These are phyloP conservation scores for Poeciliopsis gracilis DNA, from an alignment of 2,797 vertebrate species.

Conservation along the genomic window DNA sequence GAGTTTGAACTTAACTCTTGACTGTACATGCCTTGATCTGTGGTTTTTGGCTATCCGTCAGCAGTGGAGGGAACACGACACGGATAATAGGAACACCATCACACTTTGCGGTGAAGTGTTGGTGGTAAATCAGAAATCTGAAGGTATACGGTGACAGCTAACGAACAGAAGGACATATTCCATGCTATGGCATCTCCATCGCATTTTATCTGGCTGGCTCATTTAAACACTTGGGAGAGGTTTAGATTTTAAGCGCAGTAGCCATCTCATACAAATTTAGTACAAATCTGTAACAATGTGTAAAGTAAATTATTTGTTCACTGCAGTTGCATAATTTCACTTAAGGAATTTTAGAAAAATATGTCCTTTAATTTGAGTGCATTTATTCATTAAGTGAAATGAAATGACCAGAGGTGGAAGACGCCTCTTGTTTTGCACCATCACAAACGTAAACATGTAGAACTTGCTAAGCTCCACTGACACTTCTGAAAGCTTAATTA, in stretches of 20 bases:
- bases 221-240: neutral
- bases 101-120: slow-evolving; percentile 14
- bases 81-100: slow-evolving; percentile 22
- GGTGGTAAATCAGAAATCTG: slow-evolving; percentile 7
- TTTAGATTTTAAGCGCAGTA: neutral
- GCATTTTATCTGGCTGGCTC: neutral
- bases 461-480: neutral
- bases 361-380: neutral
- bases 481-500: neutral
- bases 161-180: neutral
- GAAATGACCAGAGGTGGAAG: neutral
- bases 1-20: slow-evolving; percentile 55
- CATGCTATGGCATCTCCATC: neutral
- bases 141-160: slow-evolving; percentile 21
- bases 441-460: neutral
- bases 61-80: slow-evolving; percentile 34
- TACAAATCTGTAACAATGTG: neutral
- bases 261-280: slow-evolving; percentile 5
- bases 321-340: neutral
- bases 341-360: neutral
- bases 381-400: neutral
- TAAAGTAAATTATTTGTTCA: too few species aligned
- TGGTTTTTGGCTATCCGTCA: slow-evolving; percentile 47
- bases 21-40: slow-evolving; percentile 42
- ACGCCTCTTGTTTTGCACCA: neutral